Evolutionary conservation across 2,888 invertebrate species (phyloP), one percentile per base, ranked within the genome.

Genomic region (Hydrotaea diabolus): DNA sequence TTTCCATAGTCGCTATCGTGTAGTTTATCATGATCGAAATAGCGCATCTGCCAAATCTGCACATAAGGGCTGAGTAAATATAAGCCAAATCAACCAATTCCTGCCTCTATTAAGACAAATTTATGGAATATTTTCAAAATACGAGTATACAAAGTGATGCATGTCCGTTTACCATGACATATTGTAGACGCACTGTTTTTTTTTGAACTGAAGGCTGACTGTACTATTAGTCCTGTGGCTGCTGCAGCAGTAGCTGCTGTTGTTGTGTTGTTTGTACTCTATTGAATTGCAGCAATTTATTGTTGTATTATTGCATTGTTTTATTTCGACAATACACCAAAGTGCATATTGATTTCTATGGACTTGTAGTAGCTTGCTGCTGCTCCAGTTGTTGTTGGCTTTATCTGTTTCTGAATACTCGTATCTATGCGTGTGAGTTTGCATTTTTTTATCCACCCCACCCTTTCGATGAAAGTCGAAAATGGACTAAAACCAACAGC

Each of bases 291-390:
- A 55, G 23, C 57, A 69, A 43, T 55, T 43, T 71, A 77, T 31
- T 66, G 31, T 66, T 64, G 21, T 53, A 3, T 53, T 15, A 21
- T 53, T 46, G 21, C 15, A 5, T 75, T 46, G 46, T 64, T 64
- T 76, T 62, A 64, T 66, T 15, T 64, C 62, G 76, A 64, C 66
- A 66, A 66, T 69, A 55, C 46, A 36, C 26, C 21, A 21, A 55
- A 55, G 31, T 66, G 21, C 46, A 36, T 59, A 53, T 69, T 43
- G 46, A 46, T 43, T 39, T 43, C 4, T 36, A 72, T 26, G 46
- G 43, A 59, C 4, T 39, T 3, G 43, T 43, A 53, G 17, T 53
- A n/a, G 53, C 2, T 5, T 53, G 53, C 19, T 53, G 17, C n/a
- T n/a, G 2, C 53, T 5, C n/a, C n/a, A n/a, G n/a, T n/a, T n/a